Base-by-base conservation (phyloP, 2,797 vertebrate genomes). In the Sylvia borin region DNA sequence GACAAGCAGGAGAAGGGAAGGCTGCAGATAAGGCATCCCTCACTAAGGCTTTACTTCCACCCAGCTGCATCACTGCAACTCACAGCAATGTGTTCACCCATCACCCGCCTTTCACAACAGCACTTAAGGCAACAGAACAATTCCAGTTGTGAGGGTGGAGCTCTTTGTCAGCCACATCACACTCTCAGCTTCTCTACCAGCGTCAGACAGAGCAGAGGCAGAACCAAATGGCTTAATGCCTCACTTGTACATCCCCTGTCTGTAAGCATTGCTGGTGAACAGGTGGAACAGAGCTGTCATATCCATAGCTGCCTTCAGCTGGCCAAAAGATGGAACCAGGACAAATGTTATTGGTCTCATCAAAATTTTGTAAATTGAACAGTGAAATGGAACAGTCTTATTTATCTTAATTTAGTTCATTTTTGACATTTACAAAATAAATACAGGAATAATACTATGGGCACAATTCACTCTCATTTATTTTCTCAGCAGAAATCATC, bases 381-480 rank as follows among this genome's bases (percentile, higher is more conserved):
- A 82, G 85, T 6, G 7, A 92, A 65, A 82, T 5, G 50, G 70
- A 95, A 51, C 62, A 68, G 88, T 66, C 70, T 65, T 80, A 90
- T 91, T 88, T 91, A 76, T 85, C 90, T 96, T 88, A 45, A 83
- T 93, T 93, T 83, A 77, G 45, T 34, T 88, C 34, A 81, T 83
- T 43, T 31, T 26, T 92, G 85, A 92, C 88, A 87, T 91, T 88
- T 90, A 84, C 29, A 92, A 93, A 96, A 93, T 58, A 91, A 95
- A 93, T 45, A 78, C 61, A n/a, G 77, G 76, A 92, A 36, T 58
- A 76, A 51, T 26, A 72, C 58, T 26, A 6, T 4, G 26, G 71
- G 40, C 40, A 80, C 71, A 68, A 61, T 17, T 78, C 71, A 45
- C 45, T 62, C 88, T n/a, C 36, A 4, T n/a, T 20, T 54, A 48